These are phyloP conservation scores for Heteropelma amictum DNA, from an alignment of 2,888 invertebrate species.

Conservation along the genomic window DNA sequence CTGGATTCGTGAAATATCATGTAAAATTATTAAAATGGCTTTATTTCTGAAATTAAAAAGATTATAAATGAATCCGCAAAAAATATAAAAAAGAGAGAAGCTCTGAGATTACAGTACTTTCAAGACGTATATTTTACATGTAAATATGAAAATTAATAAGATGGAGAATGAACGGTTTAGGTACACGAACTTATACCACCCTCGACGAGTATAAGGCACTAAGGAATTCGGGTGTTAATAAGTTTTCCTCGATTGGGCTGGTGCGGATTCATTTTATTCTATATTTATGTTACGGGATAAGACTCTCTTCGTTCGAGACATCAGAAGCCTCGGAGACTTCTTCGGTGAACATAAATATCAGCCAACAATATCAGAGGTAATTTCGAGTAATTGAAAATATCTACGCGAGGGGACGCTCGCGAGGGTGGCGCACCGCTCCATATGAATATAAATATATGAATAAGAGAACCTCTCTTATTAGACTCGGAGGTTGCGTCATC, in stretches of 20 bases:
- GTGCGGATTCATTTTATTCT: slow-evolving; percentile 58
- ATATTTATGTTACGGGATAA: slow-evolving; percentile 57
- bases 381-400: slow-evolving; percentile 70
- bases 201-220: slow-evolving; percentile 46
- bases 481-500: not conserved
- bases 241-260: slow-evolving; percentile 63
- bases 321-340: slow-evolving; percentile 40
- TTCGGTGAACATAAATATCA: slow-evolving; percentile 65
- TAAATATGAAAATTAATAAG: slow-evolving; percentile 6
- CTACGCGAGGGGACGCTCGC: slow-evolving; percentile 62
- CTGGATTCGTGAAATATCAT: too few relatives aligned
- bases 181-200: not conserved
- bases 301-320: slow-evolving; percentile 25
- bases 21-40: too few relatives aligned
- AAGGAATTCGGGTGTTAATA: slow-evolving; percentile 61
- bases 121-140: too few relatives aligned
- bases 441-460: not conserved
- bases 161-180: not conserved
- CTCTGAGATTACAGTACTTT: too few relatives aligned
- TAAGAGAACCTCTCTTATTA: not conserved
- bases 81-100: too few relatives aligned
- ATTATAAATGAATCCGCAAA: too few relatives aligned
- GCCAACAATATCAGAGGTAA: slow-evolving; percentile 66
- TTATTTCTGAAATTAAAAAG: too few relatives aligned
- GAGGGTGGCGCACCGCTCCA: slow-evolving; percentile 26